Evolutionary conservation across 2,888 invertebrate species (phyloP), one percentile per base, ranked within the genome.

Genomic region (Monoplex corrugatus): DNA sequence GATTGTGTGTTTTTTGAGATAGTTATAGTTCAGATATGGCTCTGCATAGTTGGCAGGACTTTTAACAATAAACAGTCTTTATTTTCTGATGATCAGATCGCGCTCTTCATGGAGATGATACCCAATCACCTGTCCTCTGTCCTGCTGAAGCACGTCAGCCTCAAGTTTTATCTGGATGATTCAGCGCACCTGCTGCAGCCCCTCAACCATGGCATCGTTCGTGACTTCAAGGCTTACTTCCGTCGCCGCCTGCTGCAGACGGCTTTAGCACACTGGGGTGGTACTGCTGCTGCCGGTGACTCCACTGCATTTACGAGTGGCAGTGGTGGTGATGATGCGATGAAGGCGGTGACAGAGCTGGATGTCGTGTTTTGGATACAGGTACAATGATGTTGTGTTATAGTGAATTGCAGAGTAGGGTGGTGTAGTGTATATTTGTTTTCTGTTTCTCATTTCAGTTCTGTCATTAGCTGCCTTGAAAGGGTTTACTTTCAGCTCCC

Each of bases 101-200:
- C 90, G 13, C 68, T 90, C 45, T 90, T 90, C 80, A 89, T 90
- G 90, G 90, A 90, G 72, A 90, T 90, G 90, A 87, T 88, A 13
- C 90, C 90, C 1, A 86, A 83, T 28, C 90, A 90, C 82, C 89
- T 90, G 57, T 87, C 89, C 43, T 86, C 86, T n/a, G 72, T 85
- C 5, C 80, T 90, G 57, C 87, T 90, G 83, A 90, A 89, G 68
- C 88, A 90, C 63, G 85, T 89, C 80, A 89, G 88, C 40, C 88
- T 90, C 84, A 89, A 90, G 84, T 90, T 89, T 86, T 90, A 88
- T 78, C 82, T 90, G 89, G 90, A 90, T 57, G 86, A 89, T 84
- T 89, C 90, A 8, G 50, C 89, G 16, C 86, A 89, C 44, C 88
- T 88, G 44, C 87, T 90, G 23, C 90, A 90, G 78, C 90, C 90